A percentile compares a stretch with the other conserved stretches of the same genome.
These are phyloP conservation scores for Hydractinia echinata DNA, from an alignment of 30 jellyfish, hydroid and myxozoan genomes.

Conservation along the genomic window DNA sequence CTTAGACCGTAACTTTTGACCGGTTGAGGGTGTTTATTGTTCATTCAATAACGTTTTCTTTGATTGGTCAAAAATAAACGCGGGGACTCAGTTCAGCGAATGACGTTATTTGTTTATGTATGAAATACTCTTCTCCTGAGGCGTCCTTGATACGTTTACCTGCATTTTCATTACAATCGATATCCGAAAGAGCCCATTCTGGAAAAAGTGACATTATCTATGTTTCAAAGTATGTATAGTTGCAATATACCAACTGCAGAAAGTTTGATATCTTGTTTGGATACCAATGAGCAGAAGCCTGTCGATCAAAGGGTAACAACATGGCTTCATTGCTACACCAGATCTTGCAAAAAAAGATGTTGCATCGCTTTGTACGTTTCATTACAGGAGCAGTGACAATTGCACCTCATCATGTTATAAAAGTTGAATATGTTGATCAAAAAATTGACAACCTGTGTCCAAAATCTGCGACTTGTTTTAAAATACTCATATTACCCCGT, in stretches of 20 bases:
- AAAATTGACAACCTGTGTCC: neutral
- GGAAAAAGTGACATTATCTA: neutral
- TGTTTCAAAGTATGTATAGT: neutral
- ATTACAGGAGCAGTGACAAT: neutral
- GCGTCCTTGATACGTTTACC: conserved; percentile 5
- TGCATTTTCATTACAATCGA: conserved; percentile 4
- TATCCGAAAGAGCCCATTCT: neutral
- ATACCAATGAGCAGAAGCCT: no score
- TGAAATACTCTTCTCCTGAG: no score
- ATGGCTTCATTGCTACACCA: neutral
- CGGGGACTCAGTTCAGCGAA: no score
- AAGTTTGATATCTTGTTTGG: conserved; percentile 5
- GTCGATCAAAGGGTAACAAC: conserved; percentile 4
- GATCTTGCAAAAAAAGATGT: neutral
- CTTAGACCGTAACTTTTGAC: no score
- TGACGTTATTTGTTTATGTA: no score
- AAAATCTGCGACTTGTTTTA: neutral
- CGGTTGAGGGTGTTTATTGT: no score
- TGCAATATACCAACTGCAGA: conserved; percentile 15
- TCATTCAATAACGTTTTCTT: no score
- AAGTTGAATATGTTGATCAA: conserved; percentile 2
- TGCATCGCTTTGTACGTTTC: neutral
- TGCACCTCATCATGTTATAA: neutral
- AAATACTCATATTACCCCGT: neutral
- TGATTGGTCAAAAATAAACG: no score